A percentile compares a stretch with the other conserved stretches of the same genome.
Conservation (phyloP, 2,888 invertebrate genomes). For the Drosophila tanythrix region DNA sequence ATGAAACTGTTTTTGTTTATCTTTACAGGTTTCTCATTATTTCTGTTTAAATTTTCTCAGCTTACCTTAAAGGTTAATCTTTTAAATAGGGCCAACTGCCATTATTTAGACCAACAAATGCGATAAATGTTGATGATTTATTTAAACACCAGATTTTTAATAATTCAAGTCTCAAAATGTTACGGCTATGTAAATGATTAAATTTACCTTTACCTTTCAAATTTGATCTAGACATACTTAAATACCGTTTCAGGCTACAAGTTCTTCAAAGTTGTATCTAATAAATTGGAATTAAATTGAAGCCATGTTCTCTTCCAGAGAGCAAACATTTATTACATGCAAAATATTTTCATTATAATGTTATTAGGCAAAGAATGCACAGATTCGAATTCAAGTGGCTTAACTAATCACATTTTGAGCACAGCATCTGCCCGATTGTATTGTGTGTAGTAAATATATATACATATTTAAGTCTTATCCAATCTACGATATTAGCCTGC, state of each 20-base stretch:
- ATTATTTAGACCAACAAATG: neutral
- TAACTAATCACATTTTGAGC: slow-evolving; percentile 27
- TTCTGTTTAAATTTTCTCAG: neutral
- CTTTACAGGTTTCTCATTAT: neutral
- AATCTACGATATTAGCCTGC: slow-evolving; percentile 50
- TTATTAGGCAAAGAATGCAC: slow-evolving; percentile 4
- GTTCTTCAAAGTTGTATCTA: neutral
- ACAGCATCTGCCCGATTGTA: slow-evolving; percentile 11
- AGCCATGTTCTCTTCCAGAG: neutral
- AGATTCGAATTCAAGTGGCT: slow-evolving; percentile 22
- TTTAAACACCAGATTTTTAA: too few relatives aligned
- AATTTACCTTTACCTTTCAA: neutral
- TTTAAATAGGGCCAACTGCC: neutral
- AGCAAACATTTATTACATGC: slow-evolving; percentile 1
- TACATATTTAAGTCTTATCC: slow-evolving; percentile 15
- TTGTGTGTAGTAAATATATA: neutral
- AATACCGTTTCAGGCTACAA: neutral
- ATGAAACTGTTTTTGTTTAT: neutral
- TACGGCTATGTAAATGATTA: neutral
- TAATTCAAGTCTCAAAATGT: neutral
- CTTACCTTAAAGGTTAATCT: neutral
- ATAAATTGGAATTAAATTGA: neutral
- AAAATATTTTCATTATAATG: neutral
- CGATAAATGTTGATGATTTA: neutral
- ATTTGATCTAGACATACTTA: neutral